These are phyloP conservation scores for Bombus confusus DNA, from an alignment of 1,140 invertebrate species.

Conservation along the genomic window DNA sequence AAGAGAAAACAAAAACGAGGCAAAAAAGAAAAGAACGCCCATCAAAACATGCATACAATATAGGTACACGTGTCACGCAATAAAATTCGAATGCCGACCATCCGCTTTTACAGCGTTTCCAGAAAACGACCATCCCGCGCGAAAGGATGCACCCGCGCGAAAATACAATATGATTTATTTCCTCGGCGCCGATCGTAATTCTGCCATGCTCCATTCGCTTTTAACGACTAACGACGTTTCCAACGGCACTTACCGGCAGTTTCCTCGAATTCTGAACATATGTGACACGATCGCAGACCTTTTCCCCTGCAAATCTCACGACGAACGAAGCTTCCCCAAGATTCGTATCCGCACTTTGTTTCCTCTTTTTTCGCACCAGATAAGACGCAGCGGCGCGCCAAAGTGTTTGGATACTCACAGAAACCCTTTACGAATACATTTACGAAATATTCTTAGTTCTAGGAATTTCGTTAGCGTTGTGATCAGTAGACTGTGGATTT, in stretches of 20 bases:
- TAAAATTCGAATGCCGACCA: constrained; percentile 9
- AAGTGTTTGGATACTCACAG: no score
- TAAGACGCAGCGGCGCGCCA: no score
- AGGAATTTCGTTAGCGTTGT: no score
- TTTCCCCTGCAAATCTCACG: background rate
- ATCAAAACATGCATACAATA: constrained; percentile 19
- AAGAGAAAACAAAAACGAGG: background rate
- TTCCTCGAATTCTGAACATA: constrained; percentile 13
- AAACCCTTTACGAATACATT: no score
- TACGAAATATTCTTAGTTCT: no score
- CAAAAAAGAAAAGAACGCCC: background rate
- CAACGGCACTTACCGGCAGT: background rate
- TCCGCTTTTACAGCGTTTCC: constrained; percentile 12
- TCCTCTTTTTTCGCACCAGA: background rate
- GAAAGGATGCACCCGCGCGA: constrained; percentile 26
- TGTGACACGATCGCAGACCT: background rate
- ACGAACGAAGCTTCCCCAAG: background rate
- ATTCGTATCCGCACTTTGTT: background rate
- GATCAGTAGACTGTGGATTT: no score
- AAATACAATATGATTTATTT: constrained; percentile 59
- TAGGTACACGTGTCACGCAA: constrained; percentile 37
- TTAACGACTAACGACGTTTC: background rate
- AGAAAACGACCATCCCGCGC: constrained; percentile 20
- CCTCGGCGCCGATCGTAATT: constrained; percentile 16
- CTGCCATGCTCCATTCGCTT: constrained; percentile 3